A percentile compares a stretch with the other conserved stretches of the same genome.
phyloP scores from a whole-genome alignment of 2,113 vertebrate genomes.

The Raja brachyura region DNA sequence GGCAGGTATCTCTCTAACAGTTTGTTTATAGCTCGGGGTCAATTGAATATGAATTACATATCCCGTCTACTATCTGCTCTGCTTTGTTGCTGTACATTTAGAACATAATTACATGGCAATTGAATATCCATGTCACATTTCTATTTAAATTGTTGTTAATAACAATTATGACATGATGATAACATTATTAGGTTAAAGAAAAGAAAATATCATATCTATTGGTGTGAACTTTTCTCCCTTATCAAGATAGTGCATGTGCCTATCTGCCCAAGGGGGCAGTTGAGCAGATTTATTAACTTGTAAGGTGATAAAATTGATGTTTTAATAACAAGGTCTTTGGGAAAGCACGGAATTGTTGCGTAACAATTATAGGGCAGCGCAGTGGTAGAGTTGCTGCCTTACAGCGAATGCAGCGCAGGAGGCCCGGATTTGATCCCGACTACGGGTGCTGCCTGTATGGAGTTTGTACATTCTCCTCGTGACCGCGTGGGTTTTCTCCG shows the following conservation, averaged over 20 bases:
- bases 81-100: background rate
- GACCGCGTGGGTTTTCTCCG: too few species aligned
- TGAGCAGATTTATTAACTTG: background rate
- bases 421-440: too few species aligned
- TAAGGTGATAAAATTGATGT: background rate
- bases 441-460: too few species aligned
- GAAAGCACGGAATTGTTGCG: background rate
- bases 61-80: background rate
- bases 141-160: background rate
- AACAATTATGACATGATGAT: background rate
- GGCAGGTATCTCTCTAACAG: conserved; percentile 38
- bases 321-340: background rate
- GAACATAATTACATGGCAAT: too few species aligned
- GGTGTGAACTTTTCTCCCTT: background rate
- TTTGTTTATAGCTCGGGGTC: conserved; percentile 37
- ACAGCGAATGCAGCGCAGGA: too few species aligned
- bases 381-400: too few species aligned
- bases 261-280: background rate
- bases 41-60: background rate
- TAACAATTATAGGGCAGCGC: too few species aligned
- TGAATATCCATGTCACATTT: background rate
- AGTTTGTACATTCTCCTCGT: too few species aligned
- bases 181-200: background rate
- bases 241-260: background rate
- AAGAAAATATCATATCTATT: too few species aligned